These are phyloP conservation scores for Upupa epops DNA, from an alignment of 2,113 vertebrate species.

Conservation along the genomic window DNA sequence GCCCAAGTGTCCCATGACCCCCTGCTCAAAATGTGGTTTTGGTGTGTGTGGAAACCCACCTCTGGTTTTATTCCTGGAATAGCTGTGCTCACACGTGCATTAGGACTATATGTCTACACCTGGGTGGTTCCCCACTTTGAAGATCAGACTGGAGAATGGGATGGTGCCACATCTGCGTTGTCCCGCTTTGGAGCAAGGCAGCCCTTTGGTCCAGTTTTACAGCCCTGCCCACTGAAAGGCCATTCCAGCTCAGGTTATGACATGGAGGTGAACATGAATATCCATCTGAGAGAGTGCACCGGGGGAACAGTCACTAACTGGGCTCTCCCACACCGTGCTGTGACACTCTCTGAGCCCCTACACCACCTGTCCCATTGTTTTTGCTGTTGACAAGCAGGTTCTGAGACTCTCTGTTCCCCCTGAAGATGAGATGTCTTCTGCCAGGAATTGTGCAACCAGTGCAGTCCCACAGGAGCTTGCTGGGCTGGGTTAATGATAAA, in stretches of 20 bases:
- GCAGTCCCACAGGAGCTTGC: neutral
- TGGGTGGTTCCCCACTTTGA: neutral
- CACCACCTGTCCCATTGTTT: fast-evolving
- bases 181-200: neutral
- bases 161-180: neutral
- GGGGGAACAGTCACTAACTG: neutral
- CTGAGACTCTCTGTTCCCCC: neutral
- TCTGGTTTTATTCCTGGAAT: neutral
- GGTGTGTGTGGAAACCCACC: fast-evolving
- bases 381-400: neutral
- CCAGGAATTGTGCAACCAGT: neutral
- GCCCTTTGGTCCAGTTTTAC: neutral
- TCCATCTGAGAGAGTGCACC: neutral
- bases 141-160: neutral
- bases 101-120: neutral
- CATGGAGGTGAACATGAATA: neutral
- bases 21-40: neutral
- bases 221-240: neutral
- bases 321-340: fast-evolving
- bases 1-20: neutral
- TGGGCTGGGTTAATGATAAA: neutral
- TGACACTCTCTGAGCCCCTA: neutral
- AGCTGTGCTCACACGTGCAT: neutral
- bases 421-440: neutral
- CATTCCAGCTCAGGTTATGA: neutral